These are phyloP conservation scores for Chloroclysta siterata DNA, from an alignment of 2,888 invertebrate species.

Conservation along the genomic window DNA sequence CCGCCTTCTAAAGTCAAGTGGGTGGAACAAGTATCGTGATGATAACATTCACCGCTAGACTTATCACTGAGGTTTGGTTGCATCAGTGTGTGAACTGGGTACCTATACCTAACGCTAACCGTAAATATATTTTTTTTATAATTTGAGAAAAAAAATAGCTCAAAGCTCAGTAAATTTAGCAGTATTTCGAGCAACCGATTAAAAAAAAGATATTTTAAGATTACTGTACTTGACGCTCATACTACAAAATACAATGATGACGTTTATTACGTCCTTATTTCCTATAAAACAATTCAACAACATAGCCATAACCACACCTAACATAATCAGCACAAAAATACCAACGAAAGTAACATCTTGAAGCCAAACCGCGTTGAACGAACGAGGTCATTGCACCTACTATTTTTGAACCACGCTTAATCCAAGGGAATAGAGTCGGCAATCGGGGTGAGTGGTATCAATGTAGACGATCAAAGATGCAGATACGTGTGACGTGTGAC, in stretches of 20 bases:
- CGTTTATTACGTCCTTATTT: slow-evolving; percentile 8
- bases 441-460: slow-evolving; percentile 67
- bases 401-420: slow-evolving; percentile 65
- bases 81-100: background rate
- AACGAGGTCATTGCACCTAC: slow-evolving; percentile 75
- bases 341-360: slow-evolving; percentile 75
- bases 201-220: too few species aligned
- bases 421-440: slow-evolving; percentile 60
- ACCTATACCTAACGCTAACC: background rate
- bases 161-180: too few species aligned
- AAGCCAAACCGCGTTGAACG: slow-evolving; percentile 60
- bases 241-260: too few species aligned
- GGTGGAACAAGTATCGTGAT: slow-evolving; percentile 35
- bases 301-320: slow-evolving; percentile 53
- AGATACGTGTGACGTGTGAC: slow-evolving; percentile 65
- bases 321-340: slow-evolving; percentile 63
- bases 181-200: too few species aligned
- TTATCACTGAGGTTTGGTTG: slow-evolving; percentile 15
- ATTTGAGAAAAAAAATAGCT: too few species aligned
- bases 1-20: slow-evolving; percentile 48
- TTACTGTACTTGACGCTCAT: too few species aligned
- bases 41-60: slow-evolving; percentile 21
- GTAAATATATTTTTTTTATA: too few species aligned
- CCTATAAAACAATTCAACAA: slow-evolving; percentile 27
- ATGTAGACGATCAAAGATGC: slow-evolving; percentile 81